A percentile compares a stretch with the other conserved stretches of the same genome.
Evolutionary conservation across 2,113 vertebrate genomes (phyloP).

Genomic region (Silurus meridionalis): DNA sequence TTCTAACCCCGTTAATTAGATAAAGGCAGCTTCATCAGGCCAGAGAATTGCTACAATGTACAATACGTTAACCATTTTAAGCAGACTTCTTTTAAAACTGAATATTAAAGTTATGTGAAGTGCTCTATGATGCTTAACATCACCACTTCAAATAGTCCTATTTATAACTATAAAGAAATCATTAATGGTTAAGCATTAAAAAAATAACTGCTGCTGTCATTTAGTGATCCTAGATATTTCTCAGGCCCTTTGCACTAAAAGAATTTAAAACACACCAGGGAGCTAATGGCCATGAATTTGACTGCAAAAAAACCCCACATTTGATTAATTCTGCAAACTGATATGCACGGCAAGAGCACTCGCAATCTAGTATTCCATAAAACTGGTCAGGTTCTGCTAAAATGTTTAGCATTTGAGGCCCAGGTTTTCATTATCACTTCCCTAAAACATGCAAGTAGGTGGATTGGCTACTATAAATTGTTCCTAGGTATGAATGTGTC

Average conservation of each 20-base stretch:
- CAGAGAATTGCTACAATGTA: neutral
- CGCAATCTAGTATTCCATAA: neutral
- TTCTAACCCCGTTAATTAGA: neutral
- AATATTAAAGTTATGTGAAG: neutral
- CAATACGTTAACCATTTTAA: neutral
- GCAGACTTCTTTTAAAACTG: neutral
- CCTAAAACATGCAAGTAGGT: neutral
- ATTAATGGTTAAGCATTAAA: neutral
- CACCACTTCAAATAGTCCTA: neutral
- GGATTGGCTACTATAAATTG: neutral
- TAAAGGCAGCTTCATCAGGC: neutral
- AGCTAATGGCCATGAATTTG: neutral
- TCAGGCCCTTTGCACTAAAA: neutral
- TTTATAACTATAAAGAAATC: neutral
- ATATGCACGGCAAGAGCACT: neutral
- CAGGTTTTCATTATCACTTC: conserved; percentile 5
- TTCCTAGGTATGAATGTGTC: neutral
- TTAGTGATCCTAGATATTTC: neutral
- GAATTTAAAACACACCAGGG: neutral
- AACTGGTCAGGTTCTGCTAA: neutral
- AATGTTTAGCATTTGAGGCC: neutral
- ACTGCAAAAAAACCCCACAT: neutral
- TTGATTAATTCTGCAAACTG: neutral
- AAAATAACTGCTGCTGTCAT: neutral
- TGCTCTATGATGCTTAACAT: neutral